Evolutionary conservation across 2,797 vertebrate genomes (phyloP), one percentile per base, ranked within the genome.

Genomic region (Avahi laniger): DNA sequence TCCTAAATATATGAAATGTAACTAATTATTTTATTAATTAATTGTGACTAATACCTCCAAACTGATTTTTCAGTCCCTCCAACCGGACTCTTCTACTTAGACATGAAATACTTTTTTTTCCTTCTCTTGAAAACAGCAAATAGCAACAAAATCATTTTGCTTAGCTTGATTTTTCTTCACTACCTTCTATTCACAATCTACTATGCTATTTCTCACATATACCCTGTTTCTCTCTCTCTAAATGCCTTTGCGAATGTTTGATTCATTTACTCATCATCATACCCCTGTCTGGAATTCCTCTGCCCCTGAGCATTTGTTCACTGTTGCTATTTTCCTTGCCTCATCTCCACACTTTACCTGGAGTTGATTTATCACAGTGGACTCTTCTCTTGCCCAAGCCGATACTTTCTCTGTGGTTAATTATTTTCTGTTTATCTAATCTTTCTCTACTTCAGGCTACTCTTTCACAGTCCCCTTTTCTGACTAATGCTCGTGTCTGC

Each of bases 71-170:
- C 14, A 14, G 20, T 48, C 33, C 28, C n/a, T 73, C 61, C 65
- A 26, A 26, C 1, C 28, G 35, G 28, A 24, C 17, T 38, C 4
- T 14, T n/a, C 38, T 52, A 70, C 4, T 59, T 57, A n/a, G 4
- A 7, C 5, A 46, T 33, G 5, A 89, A 54, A 30, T 54, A 7
- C 0, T 52, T 48, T 0, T 50, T 52, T 67, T 50, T 24, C 13
- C 28, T 72, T 92, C 41, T 61, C 59, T 89, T 69, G 87, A 79
- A 54, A 93, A 79, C 11, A 57, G 46, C 83, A 69, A 80, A 50
- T 2, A 67, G 50, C 24, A 38, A 24, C 10, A 15, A 43, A 83
- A 48, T 72, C 33, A 54, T 18, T 88, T 80, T 65, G 17, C 46
- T 48, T 15, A 4, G 20, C 14, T 54, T 59, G 2, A 20, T 38